These are phyloP conservation scores for Mirounga angustirostris DNA, from an alignment of 2,113 vertebrate species.

Conservation along the genomic window DNA sequence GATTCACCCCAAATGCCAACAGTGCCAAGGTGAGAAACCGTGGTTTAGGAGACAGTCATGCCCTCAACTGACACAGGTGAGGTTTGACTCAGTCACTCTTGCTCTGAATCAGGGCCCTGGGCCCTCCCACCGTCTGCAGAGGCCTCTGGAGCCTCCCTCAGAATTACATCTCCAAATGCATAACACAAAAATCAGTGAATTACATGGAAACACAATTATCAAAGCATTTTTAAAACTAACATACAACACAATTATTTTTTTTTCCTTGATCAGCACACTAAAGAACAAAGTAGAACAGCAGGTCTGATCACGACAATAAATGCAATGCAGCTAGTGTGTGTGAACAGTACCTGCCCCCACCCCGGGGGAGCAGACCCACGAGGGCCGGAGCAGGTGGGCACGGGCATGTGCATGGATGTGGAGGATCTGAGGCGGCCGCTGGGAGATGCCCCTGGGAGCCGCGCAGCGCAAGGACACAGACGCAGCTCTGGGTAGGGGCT, in stretches of 20 bases:
- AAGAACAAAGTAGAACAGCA: background rate
- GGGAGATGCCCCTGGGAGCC: too few species aligned
- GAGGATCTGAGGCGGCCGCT: too few species aligned
- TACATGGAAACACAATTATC: background rate
- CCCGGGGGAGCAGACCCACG: too few species aligned
- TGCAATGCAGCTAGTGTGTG: fast-evolving
- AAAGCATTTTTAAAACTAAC: background rate
- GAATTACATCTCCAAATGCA: background rate
- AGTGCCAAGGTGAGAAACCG: background rate
- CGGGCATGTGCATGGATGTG: too few species aligned
- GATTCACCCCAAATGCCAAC: too few species aligned
- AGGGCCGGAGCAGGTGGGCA: too few species aligned
- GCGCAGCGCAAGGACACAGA: too few species aligned
- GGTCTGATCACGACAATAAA: background rate
- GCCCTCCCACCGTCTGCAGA: background rate
- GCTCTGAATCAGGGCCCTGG: background rate
- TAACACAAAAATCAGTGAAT: background rate
- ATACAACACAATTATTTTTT: background rate
- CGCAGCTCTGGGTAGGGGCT: too few species aligned
- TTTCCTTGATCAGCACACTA: background rate
- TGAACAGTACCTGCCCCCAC: background rate
- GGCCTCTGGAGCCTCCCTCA: background rate
- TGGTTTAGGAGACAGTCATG: background rate
- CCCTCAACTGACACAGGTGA: background rate
- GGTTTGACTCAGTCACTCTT: background rate